Evolutionary conservation across 53 echinoderm and acorn worm species (phyloP).

Genomic region (Echinarachnius parma): DNA sequence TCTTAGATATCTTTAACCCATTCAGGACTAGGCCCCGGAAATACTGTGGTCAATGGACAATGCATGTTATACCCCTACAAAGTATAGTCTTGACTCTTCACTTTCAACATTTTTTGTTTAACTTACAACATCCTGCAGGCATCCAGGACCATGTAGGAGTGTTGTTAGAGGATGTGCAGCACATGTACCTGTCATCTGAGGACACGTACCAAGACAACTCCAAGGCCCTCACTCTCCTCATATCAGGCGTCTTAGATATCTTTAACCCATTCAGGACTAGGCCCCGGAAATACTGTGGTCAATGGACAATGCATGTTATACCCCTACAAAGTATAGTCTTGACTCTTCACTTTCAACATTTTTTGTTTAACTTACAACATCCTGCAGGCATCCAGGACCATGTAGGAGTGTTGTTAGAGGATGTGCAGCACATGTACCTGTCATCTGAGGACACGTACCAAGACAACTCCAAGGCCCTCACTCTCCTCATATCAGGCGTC

Average conservation of each 20-base stretch:
- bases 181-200: constrained; percentile 40
- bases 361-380: too few species aligned
- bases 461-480: constrained; percentile 47
- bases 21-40: too few species aligned
- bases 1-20: constrained; percentile 64
- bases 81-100: too few species aligned
- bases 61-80: too few species aligned
- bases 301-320: too few species aligned
- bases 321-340: too few species aligned
- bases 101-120: too few species aligned
- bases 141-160: constrained; percentile 71
- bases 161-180: constrained; percentile 58
- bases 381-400: constrained; percentile 77
- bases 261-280: too few species aligned
- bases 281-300: too few species aligned
- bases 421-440: constrained; percentile 51
- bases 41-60: too few species aligned
- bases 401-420: constrained; percentile 59
- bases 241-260: constrained; percentile 55
- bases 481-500: constrained; percentile 36
- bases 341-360: too few species aligned
- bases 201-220: constrained; percentile 48
- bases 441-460: constrained; percentile 29
- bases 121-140: too few species aligned
- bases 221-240: constrained; percentile 35